Base-by-base conservation (phyloP, 2,888 invertebrate species). In the Euplagia quadripunctaria region DNA sequence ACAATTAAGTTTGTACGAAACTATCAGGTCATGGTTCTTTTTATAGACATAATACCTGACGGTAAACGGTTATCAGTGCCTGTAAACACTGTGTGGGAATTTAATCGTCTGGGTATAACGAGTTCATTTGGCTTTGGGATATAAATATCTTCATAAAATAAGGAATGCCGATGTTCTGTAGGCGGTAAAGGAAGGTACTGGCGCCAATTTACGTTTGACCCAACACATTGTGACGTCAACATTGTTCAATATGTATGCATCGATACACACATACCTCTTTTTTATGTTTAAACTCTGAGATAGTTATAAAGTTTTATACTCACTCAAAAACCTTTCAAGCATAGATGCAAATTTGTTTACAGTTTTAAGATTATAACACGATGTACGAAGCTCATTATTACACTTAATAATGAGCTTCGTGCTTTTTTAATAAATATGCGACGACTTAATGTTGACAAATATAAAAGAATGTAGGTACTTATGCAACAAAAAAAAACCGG, bases 61-160 rank as follows among this genome's bases (percentile, higher is more conserved):
- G 31, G 14, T 20, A 6, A 61, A 12, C 4, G 14, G 2, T 9
- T 14, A 14, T 14, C 31, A 31, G 61, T 12, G 31, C 11, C 58
- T 5, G 5, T 14, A 61, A 61, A 61, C 6, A 1, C 14, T 14
- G 1, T 12, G 31, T 31, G 31, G 31, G 14, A 61, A 31, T 31
- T 58, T 31, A 14, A 1, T 12, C 5, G 12, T 55, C 16, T n/a
- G 42, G 17, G 41, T 55, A 55, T 51, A 41, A 51, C 16, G 41
- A 51, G 51, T 66, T 51, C 49, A 17, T 51, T 51, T 51, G 1
- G 20, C 8, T 71, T 64, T 42, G 42, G 64, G 41, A 68, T 75
- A 73, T 70, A 82, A 75, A 80, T 80, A 82, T 20, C 68, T 64
- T 8, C 64, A 79, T 68, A 73, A 74, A 75, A 42, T 64, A 55